Evolutionary conservation across 2,113 vertebrate genomes (phyloP), one percentile per base, ranked within the genome.

Genomic region (Thamnaconus septentrionalis): DNA sequence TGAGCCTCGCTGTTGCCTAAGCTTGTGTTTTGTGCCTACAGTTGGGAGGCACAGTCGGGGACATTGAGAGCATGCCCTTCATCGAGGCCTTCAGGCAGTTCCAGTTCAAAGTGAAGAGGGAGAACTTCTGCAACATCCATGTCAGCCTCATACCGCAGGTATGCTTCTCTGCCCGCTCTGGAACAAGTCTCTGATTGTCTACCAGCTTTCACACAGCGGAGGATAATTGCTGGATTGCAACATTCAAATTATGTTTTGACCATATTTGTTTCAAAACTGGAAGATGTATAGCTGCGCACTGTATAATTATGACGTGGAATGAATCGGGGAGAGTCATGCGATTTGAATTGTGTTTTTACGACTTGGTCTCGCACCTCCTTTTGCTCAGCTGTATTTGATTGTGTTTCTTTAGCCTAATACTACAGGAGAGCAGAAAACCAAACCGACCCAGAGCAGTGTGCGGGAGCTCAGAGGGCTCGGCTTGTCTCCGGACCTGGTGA

Each of bases 51-150:
- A 98, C 96, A 0, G 96, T 98, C 1, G 96, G 96, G 0, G 96
- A 98, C 75, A 99, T 98, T 0, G 96, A 99, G 84, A 98, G 97
- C 87, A 98, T 99, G 96, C 96, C 96, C 6, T 99, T 98, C 80
- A 94, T 98, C 0, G 97, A 99, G 76, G 97, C 96, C 41, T 98
- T 99, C 90, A 94, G 97, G 3, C 97, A 98, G 85, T 98, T 99
- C 85, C 96, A 99, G 84, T 98, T 98, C 89, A 98, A 98, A 82
- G 97, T 93, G 83, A 96, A 94, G 71, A 92, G 78, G 57, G 96
- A 98, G 81, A 98, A 98, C 81, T 98, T 98, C 72, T 98, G 96
- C 78, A 98, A 97, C 82, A 96, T 98, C 58, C 97, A 99, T 0
- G 97, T 98, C 88, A 98, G 97, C 75, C 91, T 99, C 1, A 92